These are phyloP conservation scores for Microcebus jonahi DNA, from an alignment of 2,113 vertebrate species.

Conservation along the genomic window DNA sequence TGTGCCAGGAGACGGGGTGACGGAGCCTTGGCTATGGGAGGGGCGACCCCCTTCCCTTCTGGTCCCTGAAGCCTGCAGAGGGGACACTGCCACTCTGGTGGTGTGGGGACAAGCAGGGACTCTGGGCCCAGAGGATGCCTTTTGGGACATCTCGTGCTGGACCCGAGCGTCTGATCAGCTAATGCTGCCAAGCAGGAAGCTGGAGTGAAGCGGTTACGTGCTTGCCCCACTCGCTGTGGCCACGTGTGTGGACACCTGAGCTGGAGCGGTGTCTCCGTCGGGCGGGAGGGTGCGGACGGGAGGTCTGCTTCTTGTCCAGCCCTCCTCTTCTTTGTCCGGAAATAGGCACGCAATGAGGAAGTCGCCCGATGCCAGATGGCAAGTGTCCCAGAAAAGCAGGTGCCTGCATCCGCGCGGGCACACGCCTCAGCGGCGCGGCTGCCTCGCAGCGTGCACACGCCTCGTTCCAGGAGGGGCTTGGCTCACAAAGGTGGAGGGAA, in stretches of 20 bases:
- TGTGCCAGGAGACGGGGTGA: background rate
- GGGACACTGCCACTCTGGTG: fast-evolving
- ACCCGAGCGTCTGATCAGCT: background rate
- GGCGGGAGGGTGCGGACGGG: slow-evolving; percentile 40
- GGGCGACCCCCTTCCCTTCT: fast-evolving
- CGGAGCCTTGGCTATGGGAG: background rate
- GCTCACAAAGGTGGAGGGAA: background rate
- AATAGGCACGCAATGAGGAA: slow-evolving; percentile 71
- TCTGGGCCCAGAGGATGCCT: background rate
- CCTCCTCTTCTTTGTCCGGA: slow-evolving; percentile 62
- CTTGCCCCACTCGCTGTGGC: fast-evolving
- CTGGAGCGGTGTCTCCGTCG: fast-evolving
- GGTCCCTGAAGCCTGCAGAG: background rate
- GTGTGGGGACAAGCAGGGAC: background rate
- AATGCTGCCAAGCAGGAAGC: background rate
- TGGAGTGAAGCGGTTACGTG: fast-evolving
- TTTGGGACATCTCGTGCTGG: fast-evolving
- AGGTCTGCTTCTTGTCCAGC: background rate
- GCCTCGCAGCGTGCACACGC: background rate
- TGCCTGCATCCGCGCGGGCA: background rate
- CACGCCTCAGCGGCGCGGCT: background rate
- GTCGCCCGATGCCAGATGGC: slow-evolving; percentile 62
- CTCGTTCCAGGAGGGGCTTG: background rate
- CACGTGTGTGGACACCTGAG: background rate
- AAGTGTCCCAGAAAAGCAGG: slow-evolving; percentile 69